Base-by-base conservation (phyloP, 2,797 vertebrate species). In the Ptychadena robeensis region DNA sequence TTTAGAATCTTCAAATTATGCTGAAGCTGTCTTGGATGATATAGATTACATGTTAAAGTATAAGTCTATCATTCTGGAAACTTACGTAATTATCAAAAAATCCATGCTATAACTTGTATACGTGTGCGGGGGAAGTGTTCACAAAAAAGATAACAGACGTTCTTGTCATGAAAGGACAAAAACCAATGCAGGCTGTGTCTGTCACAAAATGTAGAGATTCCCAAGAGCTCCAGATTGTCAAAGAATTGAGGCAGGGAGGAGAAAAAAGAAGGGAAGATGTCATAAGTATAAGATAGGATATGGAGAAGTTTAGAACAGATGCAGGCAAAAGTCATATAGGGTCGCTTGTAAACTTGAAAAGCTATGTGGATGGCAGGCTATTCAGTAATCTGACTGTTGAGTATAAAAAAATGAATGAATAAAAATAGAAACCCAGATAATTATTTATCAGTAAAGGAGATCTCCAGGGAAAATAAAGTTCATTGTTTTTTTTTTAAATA, bases 81-180 rank as follows among this genome's bases (percentile, higher is more conserved):
- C n/a, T n/a, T n/a, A n/a, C n/a, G n/a, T n/a, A n/a, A n/a, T n/a
- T n/a, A n/a, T n/a, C n/a, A n/a, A n/a, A n/a, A n/a, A n/a, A n/a
- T n/a, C n/a, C n/a, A n/a, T n/a, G n/a, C n/a, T n/a, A n/a, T n/a
- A n/a, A n/a, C n/a, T n/a, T n/a, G n/a, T n/a, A n/a, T n/a, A n/a
- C n/a, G n/a, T 66, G 61, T 77, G 74, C 25, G 63, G 37, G 61
- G 74, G 73, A 76, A 44, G 15, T n/a, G 27, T 65, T 65, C 35
- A 22, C 27, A 25, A 25, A 9, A 40, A 40, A 65, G 37, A 76
- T 76, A 32, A 76, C 59, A 76, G 63, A 66, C 66, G 74, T 77
- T 61, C 61, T 32, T 34, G 35, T 75, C 59, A 65, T 1, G 27
- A 76, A 65, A 27, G 4, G 59, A 27, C 35, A 27, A 25, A 64